These are phyloP conservation scores for Limanda limanda DNA, from an alignment of 2,113 vertebrate species.

Conservation along the genomic window DNA sequence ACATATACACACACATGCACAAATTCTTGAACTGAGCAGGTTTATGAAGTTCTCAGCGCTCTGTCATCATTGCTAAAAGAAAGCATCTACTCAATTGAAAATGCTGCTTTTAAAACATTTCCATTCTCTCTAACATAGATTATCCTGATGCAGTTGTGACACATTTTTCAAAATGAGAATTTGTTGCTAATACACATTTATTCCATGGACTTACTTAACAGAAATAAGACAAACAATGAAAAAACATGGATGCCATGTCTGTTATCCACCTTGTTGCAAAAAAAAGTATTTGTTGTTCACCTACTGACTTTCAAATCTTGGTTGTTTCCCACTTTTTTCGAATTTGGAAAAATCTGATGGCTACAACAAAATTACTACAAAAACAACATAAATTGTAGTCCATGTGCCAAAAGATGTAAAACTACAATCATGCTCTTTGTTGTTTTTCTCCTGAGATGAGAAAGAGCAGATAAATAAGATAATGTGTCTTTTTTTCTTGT, in stretches of 20 bases:
- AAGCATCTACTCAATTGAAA: slow-evolving; percentile 9
- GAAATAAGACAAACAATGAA: no score
- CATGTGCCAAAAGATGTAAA: slow-evolving; percentile 1
- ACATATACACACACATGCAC: slow-evolving; percentile 33
- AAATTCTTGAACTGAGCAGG: slow-evolving; percentile 50
- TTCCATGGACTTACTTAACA: background rate
- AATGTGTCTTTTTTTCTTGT: background rate
- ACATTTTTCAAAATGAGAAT: background rate
- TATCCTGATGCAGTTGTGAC: background rate
- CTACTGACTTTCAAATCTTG: background rate
- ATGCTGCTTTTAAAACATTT: background rate
- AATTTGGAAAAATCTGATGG: background rate
- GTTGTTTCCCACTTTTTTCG: background rate
- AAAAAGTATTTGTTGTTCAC: background rate
- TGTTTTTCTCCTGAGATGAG: background rate
- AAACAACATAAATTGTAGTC: background rate
- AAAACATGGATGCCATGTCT: no score
- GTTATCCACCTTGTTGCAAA: background rate
- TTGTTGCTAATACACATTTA: background rate
- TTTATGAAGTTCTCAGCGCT: slow-evolving; percentile 30
- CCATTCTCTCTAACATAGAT: background rate
- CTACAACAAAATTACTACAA: no score
- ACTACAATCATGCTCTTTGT: background rate
- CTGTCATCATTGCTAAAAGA: background rate
- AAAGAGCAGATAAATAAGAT: background rate